Conservation (phyloP, 2,113 vertebrate genomes). For the Octodon degus region DNA sequence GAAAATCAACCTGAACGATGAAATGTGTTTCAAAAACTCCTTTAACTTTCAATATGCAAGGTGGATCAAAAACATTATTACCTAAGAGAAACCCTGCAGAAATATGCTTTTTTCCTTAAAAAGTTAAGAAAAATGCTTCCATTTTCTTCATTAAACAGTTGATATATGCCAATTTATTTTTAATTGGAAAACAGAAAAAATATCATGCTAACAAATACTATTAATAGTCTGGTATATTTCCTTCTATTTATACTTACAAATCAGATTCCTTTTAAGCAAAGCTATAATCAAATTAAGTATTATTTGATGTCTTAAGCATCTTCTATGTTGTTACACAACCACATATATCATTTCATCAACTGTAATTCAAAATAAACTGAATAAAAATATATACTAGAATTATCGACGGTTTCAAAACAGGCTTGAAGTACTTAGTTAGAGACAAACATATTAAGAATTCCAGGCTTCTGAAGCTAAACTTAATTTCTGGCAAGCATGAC, state of each 20-base stretch:
- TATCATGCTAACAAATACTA: not conserved
- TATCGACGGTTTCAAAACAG: constrained; percentile 74
- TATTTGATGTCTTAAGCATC: constrained; percentile 39
- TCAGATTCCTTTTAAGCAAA: constrained; percentile 51
- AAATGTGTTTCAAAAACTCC: not conserved
- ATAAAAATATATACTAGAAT: constrained; percentile 69
- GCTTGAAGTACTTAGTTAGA: constrained; percentile 75
- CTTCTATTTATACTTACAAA: constrained; percentile 12
- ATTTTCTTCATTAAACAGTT: constrained; percentile 35
- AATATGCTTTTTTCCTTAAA: not conserved
- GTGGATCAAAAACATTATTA: constrained; percentile 40
- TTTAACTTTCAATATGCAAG: constrained; percentile 54
- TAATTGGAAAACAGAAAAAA: constrained; percentile 53
- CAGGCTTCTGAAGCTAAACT: constrained; percentile 68
- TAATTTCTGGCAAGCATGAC: constrained; percentile 58
- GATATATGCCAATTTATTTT: constrained; percentile 31
- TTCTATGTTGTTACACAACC: constrained; percentile 32
- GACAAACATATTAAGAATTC: constrained; percentile 77
- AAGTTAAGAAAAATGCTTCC: not conserved
- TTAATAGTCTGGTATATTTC: constrained; percentile 23
- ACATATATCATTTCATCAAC: constrained; percentile 46
- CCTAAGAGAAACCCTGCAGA: not conserved
- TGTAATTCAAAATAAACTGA: constrained; percentile 58
- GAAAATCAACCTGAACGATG: not conserved
- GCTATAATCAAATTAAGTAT: constrained; percentile 26